Base-by-base conservation (phyloP, 1,140 invertebrate genomes). In the Neodiprion fabricii region DNA sequence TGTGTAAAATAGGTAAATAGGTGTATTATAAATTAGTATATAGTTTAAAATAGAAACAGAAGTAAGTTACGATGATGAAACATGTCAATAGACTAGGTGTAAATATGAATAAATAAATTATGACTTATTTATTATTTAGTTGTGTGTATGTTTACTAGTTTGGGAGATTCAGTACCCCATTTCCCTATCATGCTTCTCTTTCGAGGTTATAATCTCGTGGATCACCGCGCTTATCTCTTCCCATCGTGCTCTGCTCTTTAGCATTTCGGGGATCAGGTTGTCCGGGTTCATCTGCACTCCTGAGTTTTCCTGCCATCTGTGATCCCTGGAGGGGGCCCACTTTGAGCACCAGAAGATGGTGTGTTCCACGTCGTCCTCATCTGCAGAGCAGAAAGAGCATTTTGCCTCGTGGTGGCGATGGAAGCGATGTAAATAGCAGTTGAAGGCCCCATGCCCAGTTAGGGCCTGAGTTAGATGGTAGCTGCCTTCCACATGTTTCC, bases 391-490 rank as follows among this genome's bases (percentile, higher is more conserved):
- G 47, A 67, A 1, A 11, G 50, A 53, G 50, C 50, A 53, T 10
- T 10, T 53, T n/a, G 50, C 10, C 10, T n/a, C n/a, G 1, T 53
- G 10, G 70, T n/a, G 47, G 47, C 9, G 72, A 40, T 69, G 61
- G 9, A 83, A 80, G 76, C 65, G 81, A 83, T 72, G n/a, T 9
- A 75, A 68, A 65, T 77, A 80, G n/a, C 40, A 61, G 47, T 71
- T 40, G 40, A 78, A 80, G 40, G 21, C 73, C 0, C 76, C 76
- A 72, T 81, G 79, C 14, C 75, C 79, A 7, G 73, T 72, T 10
- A 80, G 72, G 48, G 75, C 67, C 74, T 80, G 80, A 3, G 80
- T 77, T 5, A 79, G 67, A 68, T 76, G 78, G 67, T 79, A 80
- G 12, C 74, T 75, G 9, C 70, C 69, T 8, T 75, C 53, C 9